phyloP scores from a whole-genome alignment of 2,888 invertebrate genomes.

The Chymomyza fuscimana region DNA sequence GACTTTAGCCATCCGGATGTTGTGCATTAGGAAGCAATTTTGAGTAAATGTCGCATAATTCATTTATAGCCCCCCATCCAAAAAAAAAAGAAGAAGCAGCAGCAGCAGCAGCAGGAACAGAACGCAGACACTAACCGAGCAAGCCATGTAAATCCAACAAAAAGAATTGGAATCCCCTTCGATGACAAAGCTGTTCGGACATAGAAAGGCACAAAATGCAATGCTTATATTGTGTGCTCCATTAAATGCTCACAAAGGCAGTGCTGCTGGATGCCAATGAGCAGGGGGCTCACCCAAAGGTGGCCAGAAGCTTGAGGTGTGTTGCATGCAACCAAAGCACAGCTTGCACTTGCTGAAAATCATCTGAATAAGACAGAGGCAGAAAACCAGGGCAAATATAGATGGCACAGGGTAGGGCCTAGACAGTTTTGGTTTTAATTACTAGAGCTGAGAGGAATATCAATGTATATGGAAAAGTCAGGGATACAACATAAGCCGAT shows the following conservation, averaged over 20 bases:
- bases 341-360: not conserved
- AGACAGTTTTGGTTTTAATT: conserved; percentile 48
- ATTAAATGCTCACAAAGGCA: conserved; percentile 39
- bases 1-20: conserved; percentile 47
- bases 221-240: conserved; percentile 41
- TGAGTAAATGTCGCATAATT: conserved; percentile 77
- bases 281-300: not conserved
- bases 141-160: conserved; percentile 12
- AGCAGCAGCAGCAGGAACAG: too few relatives aligned
- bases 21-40: conserved; percentile 72
- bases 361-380: not conserved
- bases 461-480: not conserved
- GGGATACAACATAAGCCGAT: too few relatives aligned
- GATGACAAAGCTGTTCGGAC: conserved; percentile 38
- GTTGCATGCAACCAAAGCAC: not conserved
- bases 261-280: conserved; percentile 11
- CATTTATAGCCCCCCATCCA: conserved; percentile 62
- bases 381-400: not conserved
- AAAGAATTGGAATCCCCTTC: conserved; percentile 19
- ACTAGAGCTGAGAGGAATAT: conserved; percentile 30
- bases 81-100: conserved; percentile 22
- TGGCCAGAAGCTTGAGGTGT: not conserved
- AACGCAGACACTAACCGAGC: not conserved
- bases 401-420: not conserved
- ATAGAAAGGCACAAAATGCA: conserved; percentile 16